phyloP scores from a whole-genome alignment of 2,888 invertebrate genomes.

The Aphodius granarius region DNA sequence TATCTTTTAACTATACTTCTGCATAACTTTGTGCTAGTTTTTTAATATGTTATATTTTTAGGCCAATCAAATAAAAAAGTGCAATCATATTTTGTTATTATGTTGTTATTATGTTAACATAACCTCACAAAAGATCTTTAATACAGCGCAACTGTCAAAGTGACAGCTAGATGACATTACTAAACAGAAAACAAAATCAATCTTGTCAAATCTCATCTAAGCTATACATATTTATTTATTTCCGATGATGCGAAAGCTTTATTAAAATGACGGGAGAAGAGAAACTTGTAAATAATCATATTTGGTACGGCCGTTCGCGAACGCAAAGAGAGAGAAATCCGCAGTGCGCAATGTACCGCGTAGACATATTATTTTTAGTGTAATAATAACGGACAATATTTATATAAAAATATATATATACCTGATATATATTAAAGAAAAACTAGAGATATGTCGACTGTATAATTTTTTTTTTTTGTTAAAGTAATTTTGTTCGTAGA shows the following conservation, averaged over 20 bases:
- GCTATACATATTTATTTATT: not conserved
- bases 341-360: not conserved
- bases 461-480: not conserved
- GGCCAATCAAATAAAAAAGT: no score
- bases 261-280: not conserved
- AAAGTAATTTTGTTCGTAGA: not conserved
- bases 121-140: conserved; percentile 3
- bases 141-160: not conserved
- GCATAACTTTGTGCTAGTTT: no score
- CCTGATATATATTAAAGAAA: no score
- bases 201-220: not conserved
- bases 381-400: not conserved
- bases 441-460: not conserved
- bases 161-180: not conserved
- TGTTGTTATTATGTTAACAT: no score
- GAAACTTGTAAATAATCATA: not conserved
- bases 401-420: not conserved
- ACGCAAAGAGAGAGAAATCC: not conserved
- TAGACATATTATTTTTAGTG: not conserved
- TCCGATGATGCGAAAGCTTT: not conserved
- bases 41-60: no score
- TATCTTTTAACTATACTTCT: no score
- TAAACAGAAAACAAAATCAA: not conserved
- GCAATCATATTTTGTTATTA: not conserved
- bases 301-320: not conserved